These are phyloP conservation scores for Kryptolebias marmoratus DNA, from an alignment of 2,113 vertebrate species.

Conservation along the genomic window DNA sequence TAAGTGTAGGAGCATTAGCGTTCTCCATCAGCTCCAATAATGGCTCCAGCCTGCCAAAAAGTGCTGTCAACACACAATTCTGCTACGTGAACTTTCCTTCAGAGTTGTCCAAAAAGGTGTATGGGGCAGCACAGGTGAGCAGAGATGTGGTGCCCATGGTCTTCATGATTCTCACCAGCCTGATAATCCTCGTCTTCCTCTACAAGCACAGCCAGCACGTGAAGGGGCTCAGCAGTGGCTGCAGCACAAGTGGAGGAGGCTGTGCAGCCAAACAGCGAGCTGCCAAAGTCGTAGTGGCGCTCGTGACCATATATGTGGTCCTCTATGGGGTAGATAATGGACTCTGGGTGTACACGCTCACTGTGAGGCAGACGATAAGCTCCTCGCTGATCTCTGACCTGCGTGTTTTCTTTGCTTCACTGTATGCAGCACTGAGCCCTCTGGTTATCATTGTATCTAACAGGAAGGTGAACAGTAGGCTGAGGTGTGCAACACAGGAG, in stretches of 20 bases:
- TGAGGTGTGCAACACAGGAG: slow-evolving; percentile 57
- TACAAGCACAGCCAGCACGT: slow-evolving; percentile 75
- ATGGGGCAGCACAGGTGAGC: slow-evolving; percentile 70
- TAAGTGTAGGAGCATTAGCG: slow-evolving; percentile 60
- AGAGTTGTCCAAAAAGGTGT: slow-evolving; percentile 52
- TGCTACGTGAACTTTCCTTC: slow-evolving; percentile 77
- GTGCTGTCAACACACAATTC: slow-evolving; percentile 74
- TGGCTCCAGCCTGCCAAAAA: slow-evolving; percentile 30
- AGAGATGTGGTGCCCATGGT: slow-evolving; percentile 80
- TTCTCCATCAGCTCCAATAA: slow-evolving; percentile 63
- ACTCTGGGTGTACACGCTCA: slow-evolving; percentile 81
- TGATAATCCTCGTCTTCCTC: slow-evolving; percentile 78
- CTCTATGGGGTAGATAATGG: slow-evolving; percentile 80
- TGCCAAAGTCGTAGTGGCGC: slow-evolving; percentile 73
- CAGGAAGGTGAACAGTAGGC: slow-evolving; percentile 74
- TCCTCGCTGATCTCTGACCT: slow-evolving; percentile 78
- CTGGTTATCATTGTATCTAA: slow-evolving; percentile 78
- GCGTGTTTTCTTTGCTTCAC: slow-evolving; percentile 78
- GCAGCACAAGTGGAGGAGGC: background rate
- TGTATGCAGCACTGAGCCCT: slow-evolving; percentile 79
- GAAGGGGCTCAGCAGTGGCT: slow-evolving; percentile 59
- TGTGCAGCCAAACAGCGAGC: slow-evolving; percentile 66
- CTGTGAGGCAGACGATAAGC: slow-evolving; percentile 66
- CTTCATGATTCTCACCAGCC: slow-evolving; percentile 75
- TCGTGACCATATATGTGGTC: slow-evolving; percentile 76